Evolutionary conservation across 2,888 invertebrate genomes (phyloP).

Genomic region (Molanna angustata): DNA sequence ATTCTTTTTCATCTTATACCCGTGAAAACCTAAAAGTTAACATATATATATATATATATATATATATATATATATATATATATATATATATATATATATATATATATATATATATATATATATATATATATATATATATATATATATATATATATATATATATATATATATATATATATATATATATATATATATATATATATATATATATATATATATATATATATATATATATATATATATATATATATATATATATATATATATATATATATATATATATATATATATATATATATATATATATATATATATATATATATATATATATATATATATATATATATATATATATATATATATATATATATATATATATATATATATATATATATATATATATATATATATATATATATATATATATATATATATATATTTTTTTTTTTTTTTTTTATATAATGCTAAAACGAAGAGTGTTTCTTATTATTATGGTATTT

Average conservation of each 20-base stretch:
- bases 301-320: background rate
- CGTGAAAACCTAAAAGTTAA: too few relatives aligned
- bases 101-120: background rate
- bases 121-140: background rate
- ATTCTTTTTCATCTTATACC: too few relatives aligned
- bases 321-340: background rate
- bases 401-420: background rate
- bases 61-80: background rate
- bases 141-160: background rate
- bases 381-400: background rate
- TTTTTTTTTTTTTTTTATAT: background rate
- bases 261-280: background rate
- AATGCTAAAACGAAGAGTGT: too few relatives aligned
- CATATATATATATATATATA: too few relatives aligned
- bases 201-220: background rate
- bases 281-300: background rate
- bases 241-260: background rate
- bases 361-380: background rate
- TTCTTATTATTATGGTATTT: too few relatives aligned
- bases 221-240: background rate
- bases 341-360: background rate
- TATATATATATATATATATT: background rate
- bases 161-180: background rate
- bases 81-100: background rate
- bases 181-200: background rate